A percentile compares a stretch with the other conserved stretches of the same genome.
Evolutionary conservation across 2,113 vertebrate genomes (phyloP).

Genomic region (Ornithorhynchus anatinus): DNA sequence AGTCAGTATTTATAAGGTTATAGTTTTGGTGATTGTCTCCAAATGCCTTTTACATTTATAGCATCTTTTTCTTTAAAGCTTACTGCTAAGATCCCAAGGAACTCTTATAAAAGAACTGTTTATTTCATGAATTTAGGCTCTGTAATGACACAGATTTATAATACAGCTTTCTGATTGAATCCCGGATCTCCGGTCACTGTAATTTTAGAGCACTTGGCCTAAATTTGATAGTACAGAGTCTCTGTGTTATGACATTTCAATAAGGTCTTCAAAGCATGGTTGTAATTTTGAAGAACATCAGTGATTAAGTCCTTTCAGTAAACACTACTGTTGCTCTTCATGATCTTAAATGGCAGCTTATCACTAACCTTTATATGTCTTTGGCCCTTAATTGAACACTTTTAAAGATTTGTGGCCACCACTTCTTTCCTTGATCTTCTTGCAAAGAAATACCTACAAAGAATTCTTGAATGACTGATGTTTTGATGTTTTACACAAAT

Average conservation of each 20-base stretch:
- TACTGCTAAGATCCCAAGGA: no score
- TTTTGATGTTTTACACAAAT: conserved; percentile 24
- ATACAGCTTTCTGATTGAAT: neutral
- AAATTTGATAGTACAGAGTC: neutral
- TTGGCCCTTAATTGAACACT: conserved; percentile 5
- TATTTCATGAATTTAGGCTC: no score
- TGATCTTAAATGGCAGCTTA: neutral
- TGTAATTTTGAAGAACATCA: conserved; percentile 13
- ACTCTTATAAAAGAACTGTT: no score
- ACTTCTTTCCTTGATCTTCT: conserved; percentile 15
- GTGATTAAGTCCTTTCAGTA: conserved; percentile 1
- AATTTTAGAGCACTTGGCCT: neutral
- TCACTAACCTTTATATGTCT: conserved; percentile 11
- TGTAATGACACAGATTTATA: no score
- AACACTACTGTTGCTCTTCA: neutral
- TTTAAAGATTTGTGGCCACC: conserved; percentile 12
- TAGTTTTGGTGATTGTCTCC: no score
- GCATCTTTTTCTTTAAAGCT: no score
- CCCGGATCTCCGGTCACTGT: neutral
- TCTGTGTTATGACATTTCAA: neutral
- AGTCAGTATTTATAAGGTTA: no score
- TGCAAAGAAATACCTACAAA: neutral
- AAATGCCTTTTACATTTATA: no score
- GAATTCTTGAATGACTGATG: neutral
- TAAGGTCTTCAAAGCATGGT: neutral